Evolutionary conservation across 1,140 invertebrate genomes (phyloP).

Genomic region (Apis florea): DNA sequence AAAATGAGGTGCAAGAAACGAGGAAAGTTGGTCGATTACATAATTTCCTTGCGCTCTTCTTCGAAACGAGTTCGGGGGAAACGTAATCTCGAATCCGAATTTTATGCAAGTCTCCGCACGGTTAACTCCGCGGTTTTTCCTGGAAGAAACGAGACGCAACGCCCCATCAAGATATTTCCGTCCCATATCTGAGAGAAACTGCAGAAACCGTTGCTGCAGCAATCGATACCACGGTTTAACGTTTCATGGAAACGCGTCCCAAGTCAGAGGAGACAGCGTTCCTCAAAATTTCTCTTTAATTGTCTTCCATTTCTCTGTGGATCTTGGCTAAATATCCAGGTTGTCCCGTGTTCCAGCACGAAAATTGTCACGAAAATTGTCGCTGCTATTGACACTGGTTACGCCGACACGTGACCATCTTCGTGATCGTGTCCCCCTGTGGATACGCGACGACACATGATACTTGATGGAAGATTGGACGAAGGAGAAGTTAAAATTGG

Average conservation of each 20-base stretch:
- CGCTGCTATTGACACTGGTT: constrained; percentile 19
- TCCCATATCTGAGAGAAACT: constrained; percentile 3
- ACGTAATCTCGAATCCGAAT: neutral
- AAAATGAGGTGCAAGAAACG: neutral
- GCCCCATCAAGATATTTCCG: neutral
- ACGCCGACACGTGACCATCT: constrained; percentile 3
- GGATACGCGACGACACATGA: neutral
- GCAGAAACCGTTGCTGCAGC: constrained; percentile 17
- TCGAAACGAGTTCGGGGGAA: too few relatives aligned
- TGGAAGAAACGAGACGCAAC: neutral
- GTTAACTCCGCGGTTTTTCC: neutral
- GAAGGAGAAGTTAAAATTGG: too few relatives aligned
- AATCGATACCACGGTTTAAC: constrained; percentile 26
- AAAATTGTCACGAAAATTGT: constrained; percentile 24
- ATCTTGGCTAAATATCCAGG: neutral
- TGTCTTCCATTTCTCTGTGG: neutral
- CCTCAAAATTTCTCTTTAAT: constrained; percentile 36
- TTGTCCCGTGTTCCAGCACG: neutral
- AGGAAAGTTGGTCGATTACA: neutral
- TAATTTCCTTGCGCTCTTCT: neutral
- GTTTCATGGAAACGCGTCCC: constrained; percentile 16
- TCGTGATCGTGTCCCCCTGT: neutral
- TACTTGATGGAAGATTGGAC: neutral
- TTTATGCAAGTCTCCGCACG: neutral
- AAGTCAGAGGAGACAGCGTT: neutral